Evolutionary conservation across 2,888 invertebrate genomes (phyloP).

Genomic region (Microchrysa polita): DNA sequence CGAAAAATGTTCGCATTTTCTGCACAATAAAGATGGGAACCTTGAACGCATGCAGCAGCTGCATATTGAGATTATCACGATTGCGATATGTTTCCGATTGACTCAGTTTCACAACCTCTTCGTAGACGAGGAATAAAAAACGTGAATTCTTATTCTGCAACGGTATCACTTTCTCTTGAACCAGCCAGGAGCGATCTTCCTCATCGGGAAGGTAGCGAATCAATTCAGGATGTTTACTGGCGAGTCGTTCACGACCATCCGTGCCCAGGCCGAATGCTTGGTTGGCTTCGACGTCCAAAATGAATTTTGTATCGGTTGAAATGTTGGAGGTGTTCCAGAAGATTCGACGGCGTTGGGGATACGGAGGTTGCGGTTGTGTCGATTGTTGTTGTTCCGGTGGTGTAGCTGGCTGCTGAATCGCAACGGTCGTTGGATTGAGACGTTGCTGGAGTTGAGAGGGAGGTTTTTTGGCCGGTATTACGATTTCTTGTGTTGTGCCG

Average conservation of each 20-base stretch:
- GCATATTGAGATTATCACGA: slow-evolving; percentile 61
- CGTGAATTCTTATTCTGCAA: slow-evolving; percentile 70
- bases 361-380: slow-evolving; percentile 38
- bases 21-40: slow-evolving; percentile 71
- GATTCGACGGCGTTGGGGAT: slow-evolving; percentile 59
- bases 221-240: slow-evolving; percentile 72
- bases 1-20: slow-evolving; percentile 68
- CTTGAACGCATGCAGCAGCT: slow-evolving; percentile 64
- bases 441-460: slow-evolving; percentile 30
- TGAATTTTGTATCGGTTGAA: slow-evolving; percentile 68
- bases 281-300: slow-evolving; percentile 68
- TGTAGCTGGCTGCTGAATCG: not conserved
- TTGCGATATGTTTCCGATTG: slow-evolving; percentile 68
- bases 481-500: slow-evolving; percentile 3
- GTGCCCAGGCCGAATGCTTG: slow-evolving; percentile 62
- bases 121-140: slow-evolving; percentile 70
- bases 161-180: slow-evolving; percentile 70
- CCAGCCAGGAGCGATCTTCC: slow-evolving; percentile 73
- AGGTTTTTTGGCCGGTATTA: slow-evolving; percentile 24
- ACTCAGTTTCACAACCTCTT: slow-evolving; percentile 70
- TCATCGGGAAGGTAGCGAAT: slow-evolving; percentile 73
- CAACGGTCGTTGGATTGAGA: not conserved
- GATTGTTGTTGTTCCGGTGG: slow-evolving; percentile 51
- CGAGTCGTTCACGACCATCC: slow-evolving; percentile 68
- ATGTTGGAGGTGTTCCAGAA: slow-evolving; percentile 71